Evolutionary conservation across 2,888 invertebrate species (phyloP).

Genomic region (Lissonota sp.): DNA sequence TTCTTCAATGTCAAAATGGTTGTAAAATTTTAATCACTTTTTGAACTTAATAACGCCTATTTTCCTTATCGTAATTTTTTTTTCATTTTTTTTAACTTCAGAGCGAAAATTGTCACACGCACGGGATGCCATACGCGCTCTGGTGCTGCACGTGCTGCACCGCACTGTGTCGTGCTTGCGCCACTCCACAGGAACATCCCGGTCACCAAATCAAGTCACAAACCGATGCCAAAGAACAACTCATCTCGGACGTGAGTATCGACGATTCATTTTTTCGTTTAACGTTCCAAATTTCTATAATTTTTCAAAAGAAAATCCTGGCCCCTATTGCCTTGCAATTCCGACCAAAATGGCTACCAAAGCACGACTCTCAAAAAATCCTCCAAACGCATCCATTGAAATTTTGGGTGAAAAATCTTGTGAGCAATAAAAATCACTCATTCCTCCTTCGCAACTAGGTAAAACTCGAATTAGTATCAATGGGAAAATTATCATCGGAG

Average conservation of each 20-base stretch:
- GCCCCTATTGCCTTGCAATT: no score
- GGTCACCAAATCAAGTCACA: conserved; percentile 89
- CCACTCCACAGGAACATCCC: conserved; percentile 87
- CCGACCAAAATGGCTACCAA: no score
- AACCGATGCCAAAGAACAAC: conserved; percentile 88
- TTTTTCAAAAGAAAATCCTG: no score
- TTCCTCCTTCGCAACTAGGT: conserved; percentile 79
- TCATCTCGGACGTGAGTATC: conserved; percentile 86
- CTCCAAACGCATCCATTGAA: no score
- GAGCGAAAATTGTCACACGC: conserved; percentile 89
- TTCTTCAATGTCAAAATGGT: no score
- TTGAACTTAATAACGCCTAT: neutral
- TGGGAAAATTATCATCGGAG: conserved; percentile 89
- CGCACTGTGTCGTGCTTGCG: conserved; percentile 89
- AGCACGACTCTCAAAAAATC: no score
- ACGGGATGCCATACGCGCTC: conserved; percentile 89
- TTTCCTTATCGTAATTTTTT: neutral
- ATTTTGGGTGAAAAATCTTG: no score
- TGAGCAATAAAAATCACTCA: no score
- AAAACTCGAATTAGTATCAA: conserved; percentile 88
- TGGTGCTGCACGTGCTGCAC: conserved; percentile 89
- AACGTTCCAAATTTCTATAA: no score
- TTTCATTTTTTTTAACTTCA: conserved; percentile 65
- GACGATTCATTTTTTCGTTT: conserved; percentile 2
- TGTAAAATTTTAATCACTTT: no score